Evolutionary conservation across 2,888 invertebrate genomes (phyloP), one percentile per base, ranked within the genome.

Genomic region (Zygogramma bicolorata): DNA sequence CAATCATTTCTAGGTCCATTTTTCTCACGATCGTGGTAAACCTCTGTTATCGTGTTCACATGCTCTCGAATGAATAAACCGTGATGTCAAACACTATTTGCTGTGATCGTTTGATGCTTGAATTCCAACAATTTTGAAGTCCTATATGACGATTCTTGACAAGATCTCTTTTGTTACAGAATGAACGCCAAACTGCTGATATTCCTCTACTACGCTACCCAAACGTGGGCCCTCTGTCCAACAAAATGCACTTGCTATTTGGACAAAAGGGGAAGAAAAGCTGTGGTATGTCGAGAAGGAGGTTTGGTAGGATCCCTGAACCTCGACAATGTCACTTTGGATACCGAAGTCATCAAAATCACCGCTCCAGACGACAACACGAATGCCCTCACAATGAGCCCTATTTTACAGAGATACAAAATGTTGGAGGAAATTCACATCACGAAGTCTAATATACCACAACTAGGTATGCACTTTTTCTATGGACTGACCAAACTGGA

Each of bases 381-480:
- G 25, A 94, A 94, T 84, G 87, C 88, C 63, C 88, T 95, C 61
- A 92, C 92, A 25, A 92, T 95, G 79, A 94, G 94, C 20, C 93
- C 93, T 6, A 91, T 92, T 42, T 92, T 95, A 81, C 89, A 83
- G 34, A 84, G 84, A 49, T 89, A 89, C 79, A 82, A 84, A 53
- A 85, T 87, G 68, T 88, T 95, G 27, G 91, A 93, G 85, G 93
- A 94, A 86, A 88, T 95, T 10, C 92, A 92, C 82, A 93, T 95
- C 62, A 91, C 91, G n/a, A 91, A 92, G 79, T 95, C 94, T 0
- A 93, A 93, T 82, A 88, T 95, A 40, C 95, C 95, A 3, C 93
- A 93, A 42, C 92, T 95, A 74, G 95, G 95, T 0, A 90, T 91
- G 75, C 92, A 93, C 81, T 93, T 94, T 15, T 94, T 95, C 85